phyloP scores from a whole-genome alignment of 2,797 vertebrate species.

The Ctenochaetus hawaiiensis region DNA sequence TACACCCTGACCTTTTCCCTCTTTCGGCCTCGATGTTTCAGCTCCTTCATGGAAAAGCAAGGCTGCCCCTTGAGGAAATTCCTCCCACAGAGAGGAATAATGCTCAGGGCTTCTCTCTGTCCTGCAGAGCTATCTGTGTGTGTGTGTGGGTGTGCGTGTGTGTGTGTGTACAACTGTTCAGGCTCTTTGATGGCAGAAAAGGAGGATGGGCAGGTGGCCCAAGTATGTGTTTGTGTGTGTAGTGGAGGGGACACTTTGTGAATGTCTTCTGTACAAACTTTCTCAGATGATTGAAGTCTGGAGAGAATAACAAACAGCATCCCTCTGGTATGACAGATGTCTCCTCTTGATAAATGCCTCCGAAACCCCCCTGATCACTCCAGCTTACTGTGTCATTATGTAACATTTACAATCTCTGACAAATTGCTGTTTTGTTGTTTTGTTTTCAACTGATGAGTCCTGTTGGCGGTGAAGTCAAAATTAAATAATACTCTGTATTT shows the following conservation, averaged over 20 bases:
- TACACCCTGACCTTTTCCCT: slow-evolving; percentile 42
- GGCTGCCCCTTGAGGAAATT: slow-evolving; percentile 77
- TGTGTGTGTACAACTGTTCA: slow-evolving; percentile 43
- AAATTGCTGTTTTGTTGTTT: slow-evolving; percentile 2
- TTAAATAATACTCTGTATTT: background rate
- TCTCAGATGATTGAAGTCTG: slow-evolving; percentile 81
- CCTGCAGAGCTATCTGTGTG: slow-evolving; percentile 50
- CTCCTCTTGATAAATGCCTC: slow-evolving; percentile 81
- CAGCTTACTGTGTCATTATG: slow-evolving; percentile 24
- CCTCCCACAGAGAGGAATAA: slow-evolving; percentile 82
- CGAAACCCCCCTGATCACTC: slow-evolving; percentile 69
- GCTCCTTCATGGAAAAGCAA: slow-evolving; percentile 50
- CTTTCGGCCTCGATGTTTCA: slow-evolving; percentile 49
- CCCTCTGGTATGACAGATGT: slow-evolving; percentile 84
- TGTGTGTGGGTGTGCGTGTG: slow-evolving; percentile 13
- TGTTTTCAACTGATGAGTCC: slow-evolving; percentile 7
- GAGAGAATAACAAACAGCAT: slow-evolving; percentile 85
- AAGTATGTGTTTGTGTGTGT: slow-evolving; percentile 74
- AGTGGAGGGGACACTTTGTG: slow-evolving; percentile 78
- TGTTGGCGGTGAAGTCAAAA: background rate
- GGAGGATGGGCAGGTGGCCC: slow-evolving; percentile 67
- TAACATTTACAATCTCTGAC: slow-evolving; percentile 42
- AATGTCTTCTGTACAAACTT: slow-evolving; percentile 79
- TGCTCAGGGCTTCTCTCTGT: slow-evolving; percentile 69
- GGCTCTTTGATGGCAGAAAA: slow-evolving; percentile 74